These are phyloP conservation scores for Aegithalos caudatus DNA, from an alignment of 2,113 vertebrate genomes.

Conservation along the genomic window DNA sequence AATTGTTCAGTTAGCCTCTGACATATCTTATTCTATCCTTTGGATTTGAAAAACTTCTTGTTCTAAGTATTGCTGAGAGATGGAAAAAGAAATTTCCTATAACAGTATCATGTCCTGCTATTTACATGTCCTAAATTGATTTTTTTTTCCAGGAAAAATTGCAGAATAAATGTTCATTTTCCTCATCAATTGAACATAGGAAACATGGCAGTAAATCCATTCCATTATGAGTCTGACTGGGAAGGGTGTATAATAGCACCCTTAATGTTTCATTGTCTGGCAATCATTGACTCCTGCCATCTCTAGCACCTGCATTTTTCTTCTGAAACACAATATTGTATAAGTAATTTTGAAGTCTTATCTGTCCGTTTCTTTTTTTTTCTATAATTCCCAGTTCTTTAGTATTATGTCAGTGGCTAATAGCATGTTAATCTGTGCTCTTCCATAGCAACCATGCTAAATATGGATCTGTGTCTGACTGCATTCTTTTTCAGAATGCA, in stretches of 20 bases:
- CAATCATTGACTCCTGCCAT: background rate
- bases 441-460: constrained; percentile 29
- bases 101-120: background rate
- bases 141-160: background rate
- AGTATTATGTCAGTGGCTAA: background rate
- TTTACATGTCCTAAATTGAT: background rate
- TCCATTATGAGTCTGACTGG: background rate
- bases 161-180: background rate
- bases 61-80: background rate
- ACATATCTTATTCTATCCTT: background rate
- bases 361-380: background rate
- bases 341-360: background rate
- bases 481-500: background rate
- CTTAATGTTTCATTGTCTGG: background rate
- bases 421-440: background rate
- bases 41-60: background rate
- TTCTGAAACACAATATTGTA: background rate
- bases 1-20: background rate
- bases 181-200: background rate
- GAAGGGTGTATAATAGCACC: background rate
- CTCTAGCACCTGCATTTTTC: background rate
- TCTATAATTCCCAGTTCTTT: background rate
- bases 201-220: background rate
- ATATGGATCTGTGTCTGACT: background rate
- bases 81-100: background rate